Base-by-base conservation (phyloP, 2,888 invertebrate genomes). In the Brachypalpus laphriformis region DNA sequence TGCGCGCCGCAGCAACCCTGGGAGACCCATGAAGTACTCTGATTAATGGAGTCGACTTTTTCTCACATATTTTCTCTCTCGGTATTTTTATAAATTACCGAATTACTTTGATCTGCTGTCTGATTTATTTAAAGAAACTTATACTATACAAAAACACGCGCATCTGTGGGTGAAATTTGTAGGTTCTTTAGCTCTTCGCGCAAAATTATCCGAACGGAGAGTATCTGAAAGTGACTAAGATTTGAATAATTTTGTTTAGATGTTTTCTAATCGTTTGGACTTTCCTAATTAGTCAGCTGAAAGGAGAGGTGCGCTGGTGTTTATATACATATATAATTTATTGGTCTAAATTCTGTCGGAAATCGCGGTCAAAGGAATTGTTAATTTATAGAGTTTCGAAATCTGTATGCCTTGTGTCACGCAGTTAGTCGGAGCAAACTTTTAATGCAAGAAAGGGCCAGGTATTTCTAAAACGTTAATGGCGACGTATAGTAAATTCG, bases 41-140 rank as follows among this genome's bases (percentile, higher is more conserved):
- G 70, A 77, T 77, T 70, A 77, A 70, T 77, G 54, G 70, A 77
- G 61, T 70, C 61, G 47, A 70, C 70, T 63, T 63, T 16, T 78
- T 78, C 70, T 78, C 70, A 78, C 54, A 78, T 78, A 61, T 70
- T 40, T 68, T 47, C 5, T 25, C 25, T 20, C 42, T 34, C 25
- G 37, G 66, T 75, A 40, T 51, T 77, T 68, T 77, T 61, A 63
- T 22, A 78, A 70, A 78, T 78, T 54, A 47, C 63, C 56, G 22
- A 77, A 54, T 71, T 71, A 11, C 63, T 78, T 78, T 78, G 77
- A 78, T 78, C 77, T 78, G 63, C 16, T 51, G 6, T 45, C 18
- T 70, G 77, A 78, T 78, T 78, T 78, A 78, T 71, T 77, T 76
- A 28, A 51, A 16, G 42, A 70, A 71, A 59, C 49, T 28, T 49